phyloP scores from a whole-genome alignment of 2,797 vertebrate genomes.

The Salarias fasciatus region DNA sequence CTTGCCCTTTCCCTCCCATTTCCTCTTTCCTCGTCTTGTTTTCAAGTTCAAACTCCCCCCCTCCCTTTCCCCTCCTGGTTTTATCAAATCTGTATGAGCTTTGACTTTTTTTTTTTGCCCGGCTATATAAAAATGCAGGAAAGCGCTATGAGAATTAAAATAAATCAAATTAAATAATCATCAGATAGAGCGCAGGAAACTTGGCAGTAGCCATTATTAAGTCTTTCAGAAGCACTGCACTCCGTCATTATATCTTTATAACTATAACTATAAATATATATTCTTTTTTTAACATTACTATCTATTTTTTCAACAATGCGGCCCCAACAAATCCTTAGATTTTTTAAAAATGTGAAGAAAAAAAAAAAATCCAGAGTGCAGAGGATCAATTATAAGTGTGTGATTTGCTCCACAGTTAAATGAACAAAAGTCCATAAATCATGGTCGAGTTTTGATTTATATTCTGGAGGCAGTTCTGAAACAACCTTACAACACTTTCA shows the following conservation, averaged over 20 bases:
- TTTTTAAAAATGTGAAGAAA: too few relatives aligned
- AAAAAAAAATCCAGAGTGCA: too few relatives aligned
- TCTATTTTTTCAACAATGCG: too few relatives aligned
- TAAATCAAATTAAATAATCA: constrained; percentile 55
- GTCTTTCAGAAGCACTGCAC: too few relatives aligned
- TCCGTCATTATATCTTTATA: too few relatives aligned
- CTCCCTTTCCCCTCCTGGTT: constrained; percentile 22
- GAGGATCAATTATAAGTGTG: too few relatives aligned
- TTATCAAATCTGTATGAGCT: constrained; percentile 10
- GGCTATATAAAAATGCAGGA: constrained; percentile 39
- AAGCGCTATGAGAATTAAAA: constrained; percentile 26
- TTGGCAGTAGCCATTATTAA: constrained; percentile 46
- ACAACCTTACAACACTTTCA: too few relatives aligned
- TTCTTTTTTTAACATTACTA: too few relatives aligned
- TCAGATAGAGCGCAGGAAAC: constrained; percentile 34
- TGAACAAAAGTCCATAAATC: background rate
- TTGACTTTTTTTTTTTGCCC: too few relatives aligned
- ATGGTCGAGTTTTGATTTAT: background rate
- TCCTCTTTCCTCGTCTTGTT: constrained; percentile 31
- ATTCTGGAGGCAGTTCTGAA: background rate
- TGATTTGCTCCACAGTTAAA: too few relatives aligned
- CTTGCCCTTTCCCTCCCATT: constrained; percentile 19
- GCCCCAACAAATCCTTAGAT: too few relatives aligned
- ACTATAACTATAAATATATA: too few relatives aligned
- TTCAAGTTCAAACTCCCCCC: constrained; percentile 3